Conservation (phyloP, 1,140 invertebrate genomes). For the Chironomus tepperi region DNA sequence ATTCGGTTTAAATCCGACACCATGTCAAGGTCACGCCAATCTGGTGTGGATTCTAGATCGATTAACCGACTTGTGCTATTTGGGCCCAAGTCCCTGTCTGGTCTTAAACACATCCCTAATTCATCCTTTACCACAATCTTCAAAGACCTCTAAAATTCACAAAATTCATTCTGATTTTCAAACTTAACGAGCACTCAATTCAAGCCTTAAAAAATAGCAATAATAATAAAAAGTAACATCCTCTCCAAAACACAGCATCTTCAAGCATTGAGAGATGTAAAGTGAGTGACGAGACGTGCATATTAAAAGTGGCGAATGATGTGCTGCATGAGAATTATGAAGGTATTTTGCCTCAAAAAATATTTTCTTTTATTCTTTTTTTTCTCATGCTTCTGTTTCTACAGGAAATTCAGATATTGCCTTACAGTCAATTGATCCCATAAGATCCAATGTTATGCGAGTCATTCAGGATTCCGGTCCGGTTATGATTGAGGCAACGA, state of each 20-base stretch:
- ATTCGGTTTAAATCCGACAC: too few species aligned
- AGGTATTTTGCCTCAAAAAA: background rate
- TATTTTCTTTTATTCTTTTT: too few species aligned
- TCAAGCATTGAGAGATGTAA: background rate
- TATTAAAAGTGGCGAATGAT: constrained; percentile 13
- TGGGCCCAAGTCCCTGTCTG: too few species aligned
- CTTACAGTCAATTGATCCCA: background rate
- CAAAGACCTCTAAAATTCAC: too few species aligned
- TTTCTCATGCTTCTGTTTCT: background rate
- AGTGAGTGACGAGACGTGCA: constrained; percentile 5
- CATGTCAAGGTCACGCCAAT: too few species aligned
- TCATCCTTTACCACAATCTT: too few species aligned
- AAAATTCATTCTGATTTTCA: too few species aligned
- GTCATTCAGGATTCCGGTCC: background rate
- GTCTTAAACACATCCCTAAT: too few species aligned
- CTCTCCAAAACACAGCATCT: background rate
- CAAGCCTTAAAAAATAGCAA: background rate
- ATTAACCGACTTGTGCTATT: too few species aligned
- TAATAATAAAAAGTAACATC: background rate
- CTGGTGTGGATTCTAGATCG: too few species aligned
- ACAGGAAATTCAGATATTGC: constrained; percentile 6
- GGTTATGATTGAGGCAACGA: background rate
- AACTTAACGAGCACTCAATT: too few species aligned
- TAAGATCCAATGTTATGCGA: background rate
- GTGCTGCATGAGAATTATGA: background rate